These are phyloP conservation scores for Riparia riparia DNA, from an alignment of 2,113 vertebrate species.

Conservation along the genomic window DNA sequence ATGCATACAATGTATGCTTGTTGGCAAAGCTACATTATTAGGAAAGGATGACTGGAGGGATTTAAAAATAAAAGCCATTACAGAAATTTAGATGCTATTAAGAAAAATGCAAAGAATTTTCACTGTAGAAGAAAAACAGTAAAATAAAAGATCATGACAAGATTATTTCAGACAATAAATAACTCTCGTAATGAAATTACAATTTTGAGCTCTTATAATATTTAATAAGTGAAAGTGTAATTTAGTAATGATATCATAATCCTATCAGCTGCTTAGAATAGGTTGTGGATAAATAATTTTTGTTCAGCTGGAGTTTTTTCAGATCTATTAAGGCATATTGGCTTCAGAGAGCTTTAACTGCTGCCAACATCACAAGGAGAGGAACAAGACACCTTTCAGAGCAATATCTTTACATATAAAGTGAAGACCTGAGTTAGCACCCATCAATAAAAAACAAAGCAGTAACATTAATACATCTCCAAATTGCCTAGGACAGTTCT, in stretches of 20 bases:
- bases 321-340: background rate
- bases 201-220: background rate
- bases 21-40: background rate
- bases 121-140: background rate
- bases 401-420: background rate
- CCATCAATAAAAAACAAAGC: background rate
- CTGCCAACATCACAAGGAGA: fast-evolving
- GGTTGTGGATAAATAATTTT: background rate
- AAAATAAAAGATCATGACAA: background rate
- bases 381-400: background rate
- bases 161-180: background rate
- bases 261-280: background rate
- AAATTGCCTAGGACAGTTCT: background rate
- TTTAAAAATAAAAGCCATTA: background rate
- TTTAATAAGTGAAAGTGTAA: background rate
- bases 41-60: background rate
- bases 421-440: background rate
- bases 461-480: background rate
- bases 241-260: background rate
- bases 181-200: background rate
- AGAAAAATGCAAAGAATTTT: background rate
- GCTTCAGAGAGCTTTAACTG: background rate
- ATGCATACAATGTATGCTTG: background rate
- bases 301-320: background rate
- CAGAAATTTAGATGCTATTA: background rate